Percentiles rank a stretch among this genome's conserved stretches.
These are phyloP conservation scores for Pangasius djambal DNA, from an alignment of 2,797 vertebrate species.

Conservation along the genomic window DNA sequence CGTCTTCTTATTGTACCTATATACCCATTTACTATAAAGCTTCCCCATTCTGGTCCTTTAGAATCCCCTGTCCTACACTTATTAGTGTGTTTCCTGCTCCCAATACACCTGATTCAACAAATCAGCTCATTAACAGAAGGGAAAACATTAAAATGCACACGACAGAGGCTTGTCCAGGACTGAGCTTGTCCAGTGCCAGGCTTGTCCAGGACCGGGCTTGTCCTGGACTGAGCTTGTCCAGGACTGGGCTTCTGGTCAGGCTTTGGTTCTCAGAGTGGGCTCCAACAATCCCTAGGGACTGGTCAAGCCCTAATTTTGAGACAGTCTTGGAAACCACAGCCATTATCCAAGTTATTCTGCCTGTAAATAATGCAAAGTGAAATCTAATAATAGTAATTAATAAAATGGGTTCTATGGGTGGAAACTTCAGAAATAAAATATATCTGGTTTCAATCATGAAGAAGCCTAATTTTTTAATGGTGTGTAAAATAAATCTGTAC, in stretches of 20 bases:
- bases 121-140: background rate
- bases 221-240: accelerated
- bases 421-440: background rate
- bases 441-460: background rate
- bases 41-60: background rate
- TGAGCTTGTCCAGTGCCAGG: too few species aligned
- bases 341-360: background rate
- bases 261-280: background rate
- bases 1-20: background rate
- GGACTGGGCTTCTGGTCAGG: background rate
- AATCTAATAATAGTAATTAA: too few species aligned
- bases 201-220: too few species aligned
- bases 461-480: background rate
- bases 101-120: background rate
- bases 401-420: too few species aligned
- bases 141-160: background rate
- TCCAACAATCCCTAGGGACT: background rate
- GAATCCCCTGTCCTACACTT: background rate
- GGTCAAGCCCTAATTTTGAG: background rate
- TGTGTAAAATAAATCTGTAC: background rate
- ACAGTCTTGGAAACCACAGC: background rate
- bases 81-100: background rate
- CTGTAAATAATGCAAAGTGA: background rate
- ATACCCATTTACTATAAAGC: background rate
- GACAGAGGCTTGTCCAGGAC: background rate